Base-by-base conservation (phyloP, 1,140 invertebrate species). In the Mamestra configurata region DNA sequence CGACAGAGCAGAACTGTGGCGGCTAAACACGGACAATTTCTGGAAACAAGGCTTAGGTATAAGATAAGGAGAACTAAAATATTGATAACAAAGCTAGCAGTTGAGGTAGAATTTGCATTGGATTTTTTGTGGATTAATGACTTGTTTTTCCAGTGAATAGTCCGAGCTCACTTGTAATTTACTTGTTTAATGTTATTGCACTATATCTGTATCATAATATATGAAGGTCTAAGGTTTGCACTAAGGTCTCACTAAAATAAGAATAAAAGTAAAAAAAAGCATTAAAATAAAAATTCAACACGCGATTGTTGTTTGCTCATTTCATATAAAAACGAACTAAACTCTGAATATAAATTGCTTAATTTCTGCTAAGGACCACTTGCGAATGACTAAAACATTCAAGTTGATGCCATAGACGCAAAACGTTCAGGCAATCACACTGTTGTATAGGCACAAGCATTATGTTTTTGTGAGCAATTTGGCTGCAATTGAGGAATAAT, bases 301-400 rank as follows among this genome's bases (percentile, higher is more conserved):
- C 22, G 10, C 53, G 24, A 24, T 55, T 55, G 13, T 55, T 55
- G 20, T 46, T 46, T 15, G 43, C 43, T 8, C 43, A 46, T 46
- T 46, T 46, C 53, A 55, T 24, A 55, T 22, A 55, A 55, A 55
- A 55, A 55, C 53, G 20, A 55, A 55, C 10, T 13, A 55, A 24
- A 55, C 22, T 22, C 22, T 24, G 53, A 55, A 55, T 55, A 55
- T 55, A 55, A 55, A 55, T 55, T 55, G 53, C 8, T 55, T 24
- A 22, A 24, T 55, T 55, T 55, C 11, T n/a, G 53, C 22, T 24
- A 13, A 22, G 53, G 22, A 55, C 53, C 53, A 55, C 15, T 53
- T 53, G 51, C 11, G 22, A 55, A 55, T 55, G 53, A 11, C 10
- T 27, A 7, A 55, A 55, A 55, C 43, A 55, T 24, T 55, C 53